Evolutionary conservation across 1,140 invertebrate species (phyloP).

Genomic region (Goniozus legneri): DNA sequence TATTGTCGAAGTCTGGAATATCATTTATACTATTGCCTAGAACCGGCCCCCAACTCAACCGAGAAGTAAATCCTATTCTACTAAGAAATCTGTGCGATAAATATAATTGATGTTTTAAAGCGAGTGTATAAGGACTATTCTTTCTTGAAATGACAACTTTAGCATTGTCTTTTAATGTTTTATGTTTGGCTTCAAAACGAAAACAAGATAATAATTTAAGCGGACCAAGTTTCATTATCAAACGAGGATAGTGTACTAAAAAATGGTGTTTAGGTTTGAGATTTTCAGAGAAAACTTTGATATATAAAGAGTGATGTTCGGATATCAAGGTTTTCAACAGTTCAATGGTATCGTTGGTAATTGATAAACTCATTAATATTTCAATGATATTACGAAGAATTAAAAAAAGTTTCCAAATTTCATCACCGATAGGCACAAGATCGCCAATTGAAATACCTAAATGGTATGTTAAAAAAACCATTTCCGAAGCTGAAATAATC

Average conservation of each 20-base stretch:
- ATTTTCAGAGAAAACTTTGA: slow-evolving; percentile 12
- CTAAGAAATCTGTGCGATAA: background rate
- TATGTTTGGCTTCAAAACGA: slow-evolving; percentile 29
- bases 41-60: too few species aligned
- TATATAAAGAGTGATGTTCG: slow-evolving; percentile 20
- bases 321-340: slow-evolving; percentile 17
- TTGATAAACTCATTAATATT: slow-evolving; percentile 17
- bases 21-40: too few species aligned
- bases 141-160: slow-evolving; percentile 13
- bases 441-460: slow-evolving; percentile 7
- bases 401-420: slow-evolving; percentile 20
- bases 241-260: slow-evolving; percentile 24
- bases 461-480: background rate
- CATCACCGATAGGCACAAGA: slow-evolving; percentile 13
- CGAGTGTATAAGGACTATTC: slow-evolving; percentile 23
- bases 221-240: slow-evolving; percentile 23
- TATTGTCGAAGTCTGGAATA: too few species aligned
- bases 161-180: slow-evolving; percentile 19
- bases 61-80: too few species aligned
- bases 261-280: slow-evolving; percentile 31
- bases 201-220: slow-evolving; percentile 24
- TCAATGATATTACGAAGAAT: slow-evolving; percentile 17
- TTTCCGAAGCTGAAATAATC: background rate
- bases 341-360: slow-evolving; percentile 11
- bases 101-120: slow-evolving; percentile 25